Percentiles rank a stretch among this genome's conserved stretches.
Conservation (phyloP, 2,888 invertebrate species). For the Apocheima hispidaria region DNA sequence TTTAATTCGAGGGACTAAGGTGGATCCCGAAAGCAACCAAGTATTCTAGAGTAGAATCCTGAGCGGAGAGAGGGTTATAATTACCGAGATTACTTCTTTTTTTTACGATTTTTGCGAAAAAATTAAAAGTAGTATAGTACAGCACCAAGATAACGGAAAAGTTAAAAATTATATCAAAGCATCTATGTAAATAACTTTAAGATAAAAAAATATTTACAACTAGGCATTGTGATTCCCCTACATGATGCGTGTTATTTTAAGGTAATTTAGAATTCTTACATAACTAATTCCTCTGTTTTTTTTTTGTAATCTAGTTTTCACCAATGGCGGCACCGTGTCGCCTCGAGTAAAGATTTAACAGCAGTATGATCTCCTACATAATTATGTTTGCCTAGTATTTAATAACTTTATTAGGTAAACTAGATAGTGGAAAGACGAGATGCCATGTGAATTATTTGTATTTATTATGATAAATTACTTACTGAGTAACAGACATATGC, state of each 20-base stretch:
- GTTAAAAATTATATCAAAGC: too few species aligned
- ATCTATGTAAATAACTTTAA: too few species aligned
- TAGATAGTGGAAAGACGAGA: conserved; percentile 32
- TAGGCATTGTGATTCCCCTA: not conserved
- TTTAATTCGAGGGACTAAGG: too few species aligned
- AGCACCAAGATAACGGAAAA: too few species aligned
- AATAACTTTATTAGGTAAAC: conserved; percentile 28
- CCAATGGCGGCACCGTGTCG: conserved; percentile 7
- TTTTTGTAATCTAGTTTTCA: not conserved
- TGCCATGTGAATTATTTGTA: conserved; percentile 1
- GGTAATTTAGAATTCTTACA: not conserved
- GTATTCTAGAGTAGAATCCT: too few species aligned
- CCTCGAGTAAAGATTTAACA: conserved; percentile 1
- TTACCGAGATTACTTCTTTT: too few species aligned
- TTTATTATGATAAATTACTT: conserved; percentile 27
- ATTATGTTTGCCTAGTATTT: conserved; percentile 42
- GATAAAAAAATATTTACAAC: too few species aligned
- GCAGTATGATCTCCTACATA: conserved; percentile 28
- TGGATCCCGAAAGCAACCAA: too few species aligned
- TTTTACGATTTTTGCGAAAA: too few species aligned
- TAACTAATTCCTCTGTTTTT: conserved; percentile 7
- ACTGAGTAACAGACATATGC: conserved; percentile 10
- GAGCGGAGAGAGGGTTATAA: too few species aligned
- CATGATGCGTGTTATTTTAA: not conserved
- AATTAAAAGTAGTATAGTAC: too few species aligned